Conservation (phyloP, 2,797 vertebrate species). For the Neomorphus geoffroyi region DNA sequence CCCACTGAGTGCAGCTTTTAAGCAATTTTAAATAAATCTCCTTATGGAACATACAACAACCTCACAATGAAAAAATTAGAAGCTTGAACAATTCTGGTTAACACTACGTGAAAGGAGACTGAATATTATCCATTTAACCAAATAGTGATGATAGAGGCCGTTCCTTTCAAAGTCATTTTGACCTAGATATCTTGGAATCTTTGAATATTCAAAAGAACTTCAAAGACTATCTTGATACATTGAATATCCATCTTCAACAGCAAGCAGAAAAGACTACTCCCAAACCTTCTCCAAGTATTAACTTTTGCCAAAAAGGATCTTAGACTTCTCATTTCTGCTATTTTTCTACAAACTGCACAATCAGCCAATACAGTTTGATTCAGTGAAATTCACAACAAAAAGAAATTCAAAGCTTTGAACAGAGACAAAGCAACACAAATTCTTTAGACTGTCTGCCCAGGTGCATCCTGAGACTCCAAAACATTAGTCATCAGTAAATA, state of each 20-base stretch:
- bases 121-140: neutral
- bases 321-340: neutral
- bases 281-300: neutral
- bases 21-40: constrained; percentile 37
- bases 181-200: neutral
- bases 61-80: neutral
- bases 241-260: neutral
- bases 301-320: neutral
- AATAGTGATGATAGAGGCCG: neutral
- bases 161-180: neutral
- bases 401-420: neutral
- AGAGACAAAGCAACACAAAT: neutral
- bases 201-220: neutral
- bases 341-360: neutral
- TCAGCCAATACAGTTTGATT: neutral
- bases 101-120: neutral
- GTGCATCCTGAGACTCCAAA: neutral
- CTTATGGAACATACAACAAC: neutral
- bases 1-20: constrained; percentile 33
- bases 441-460: neutral
- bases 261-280: neutral
- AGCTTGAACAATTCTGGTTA: neutral
- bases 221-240: neutral
- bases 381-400: neutral
- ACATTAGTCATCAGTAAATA: neutral